phyloP scores from a whole-genome alignment of 2,113 vertebrate species.

The Stigmatopora argus region DNA sequence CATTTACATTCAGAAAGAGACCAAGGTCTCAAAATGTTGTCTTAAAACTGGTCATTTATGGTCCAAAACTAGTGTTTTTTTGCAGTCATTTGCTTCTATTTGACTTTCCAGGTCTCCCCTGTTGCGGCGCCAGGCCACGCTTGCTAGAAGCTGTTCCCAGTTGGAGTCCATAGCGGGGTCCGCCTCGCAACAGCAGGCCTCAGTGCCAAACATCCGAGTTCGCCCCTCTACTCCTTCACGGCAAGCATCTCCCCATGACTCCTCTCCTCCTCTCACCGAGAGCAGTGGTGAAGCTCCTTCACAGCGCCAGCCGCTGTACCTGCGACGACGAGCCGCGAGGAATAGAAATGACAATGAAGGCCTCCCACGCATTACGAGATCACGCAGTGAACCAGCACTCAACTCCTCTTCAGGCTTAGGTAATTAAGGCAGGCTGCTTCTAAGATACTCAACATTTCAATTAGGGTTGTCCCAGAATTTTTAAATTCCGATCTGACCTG shows the following conservation, averaged over 20 bases:
- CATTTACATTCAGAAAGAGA: too few species aligned
- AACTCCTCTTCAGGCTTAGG: constrained; percentile 67
- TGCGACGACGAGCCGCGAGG: constrained; percentile 67
- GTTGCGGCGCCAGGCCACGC: constrained; percentile 63
- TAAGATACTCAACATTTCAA: background rate
- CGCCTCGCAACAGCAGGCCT: constrained; percentile 52
- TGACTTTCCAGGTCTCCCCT: constrained; percentile 66
- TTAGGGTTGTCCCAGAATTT: too few species aligned
- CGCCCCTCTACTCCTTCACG: constrained; percentile 53
- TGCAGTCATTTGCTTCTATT: background rate
- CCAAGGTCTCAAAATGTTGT: too few species aligned
- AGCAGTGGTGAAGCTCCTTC: constrained; percentile 13
- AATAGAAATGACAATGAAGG: constrained; percentile 46
- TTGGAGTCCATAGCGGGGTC: constrained; percentile 72
- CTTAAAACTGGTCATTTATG: too few species aligned
- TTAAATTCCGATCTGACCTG: too few species aligned
- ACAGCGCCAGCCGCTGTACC: constrained; percentile 38
- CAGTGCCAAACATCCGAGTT: constrained; percentile 77
- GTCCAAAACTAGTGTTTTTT: background rate
- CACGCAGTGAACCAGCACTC: constrained; percentile 88
- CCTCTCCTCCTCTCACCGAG: constrained; percentile 22
- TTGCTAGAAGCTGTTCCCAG: constrained; percentile 87
- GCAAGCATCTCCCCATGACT: constrained; percentile 31
- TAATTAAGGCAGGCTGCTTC: constrained; percentile 31
- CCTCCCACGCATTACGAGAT: constrained; percentile 67